These are phyloP conservation scores for Hoplias malabaricus DNA, from an alignment of 2,113 vertebrate genomes.

Conservation along the genomic window DNA sequence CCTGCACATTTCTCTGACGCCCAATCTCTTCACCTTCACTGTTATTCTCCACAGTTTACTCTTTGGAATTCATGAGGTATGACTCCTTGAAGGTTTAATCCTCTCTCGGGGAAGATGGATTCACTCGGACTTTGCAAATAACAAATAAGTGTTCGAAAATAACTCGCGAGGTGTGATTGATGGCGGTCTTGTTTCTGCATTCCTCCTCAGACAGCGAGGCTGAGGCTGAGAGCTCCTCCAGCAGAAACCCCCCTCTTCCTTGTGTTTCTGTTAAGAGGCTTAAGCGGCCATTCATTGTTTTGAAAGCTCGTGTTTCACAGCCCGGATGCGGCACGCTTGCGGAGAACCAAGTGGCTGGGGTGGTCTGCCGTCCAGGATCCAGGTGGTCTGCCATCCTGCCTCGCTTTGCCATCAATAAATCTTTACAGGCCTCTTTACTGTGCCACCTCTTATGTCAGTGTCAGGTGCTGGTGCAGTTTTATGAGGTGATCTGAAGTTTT, in stretches of 20 bases:
- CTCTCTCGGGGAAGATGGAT: constrained; percentile 8
- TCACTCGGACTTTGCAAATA: not conserved
- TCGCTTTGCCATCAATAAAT: not conserved
- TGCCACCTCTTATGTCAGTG: not conserved
- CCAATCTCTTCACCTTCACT: not conserved
- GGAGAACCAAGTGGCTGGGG: not conserved
- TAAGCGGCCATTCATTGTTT: constrained; percentile 11
- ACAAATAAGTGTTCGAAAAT: constrained; percentile 5
- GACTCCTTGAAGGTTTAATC: not conserved
- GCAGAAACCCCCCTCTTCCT: not conserved
- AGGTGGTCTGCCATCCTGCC: constrained; percentile 25
- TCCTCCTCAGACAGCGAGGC: not conserved
- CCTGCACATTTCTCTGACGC: not conserved
- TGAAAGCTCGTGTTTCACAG: constrained; percentile 23
- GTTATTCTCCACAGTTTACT: constrained; percentile 1
- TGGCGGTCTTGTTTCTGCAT: not conserved
- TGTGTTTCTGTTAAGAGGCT: constrained; percentile 24
- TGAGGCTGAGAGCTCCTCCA: not conserved
- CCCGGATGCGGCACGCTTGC: not conserved
- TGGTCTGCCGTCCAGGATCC: not conserved
- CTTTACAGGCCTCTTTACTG: not conserved
- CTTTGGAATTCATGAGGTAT: not conserved
- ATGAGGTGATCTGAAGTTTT: not conserved
- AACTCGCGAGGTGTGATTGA: not conserved
- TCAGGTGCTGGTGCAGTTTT: not conserved